Evolutionary conservation across 2,113 vertebrate genomes (phyloP), one percentile per base, ranked within the genome.

Genomic region (Halichoeres trimaculatus): DNA sequence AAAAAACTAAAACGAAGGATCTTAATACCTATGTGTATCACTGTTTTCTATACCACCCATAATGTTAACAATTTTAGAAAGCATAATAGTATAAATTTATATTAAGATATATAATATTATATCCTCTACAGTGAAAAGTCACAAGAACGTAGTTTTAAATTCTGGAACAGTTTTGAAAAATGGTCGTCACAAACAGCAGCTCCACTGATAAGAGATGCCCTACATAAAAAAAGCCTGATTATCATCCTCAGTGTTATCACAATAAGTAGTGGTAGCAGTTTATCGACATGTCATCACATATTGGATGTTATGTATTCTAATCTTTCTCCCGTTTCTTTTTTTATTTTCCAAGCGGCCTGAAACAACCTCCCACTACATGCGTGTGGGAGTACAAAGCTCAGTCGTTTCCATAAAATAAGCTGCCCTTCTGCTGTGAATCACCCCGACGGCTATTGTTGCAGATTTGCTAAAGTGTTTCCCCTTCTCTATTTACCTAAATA

Each of bases 401-500:
- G 47, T 48, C 54, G 56, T 64, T 48, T 52, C 43, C 26, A 56
- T 68, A 30, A 47, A 74, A 77, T 7, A 76, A 45, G 16, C 45
- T 36, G 30, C n/a, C 13, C 54, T 43, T 52, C 41, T 72, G 43
- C 30, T 1, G 26, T 11, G 54, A 81, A 70, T 74, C 63, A 71
- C 34, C 45, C 36, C 70, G 54, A 63, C 55, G n/a, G 40, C 26
- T 7, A 45, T 59, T 52, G 16, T 56, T 43, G 26, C 24, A 30
- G 52, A 73, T 69, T 30, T 78, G 51, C 53, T 76, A 70, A 76
- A 78, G 35, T 54, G 69, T 50, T 55, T 76, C 26, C 34, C 63
- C 43, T 74, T 66, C 64, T 83, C 63, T 70, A 35, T 50, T 65
- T 68, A 74, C 74, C 59, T 70, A 30, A 76, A 81, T 55, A 66